Evolutionary conservation across 1,140 invertebrate genomes (phyloP), one percentile per base, ranked within the genome.

Genomic region (Drosophila nigromelanica): DNA sequence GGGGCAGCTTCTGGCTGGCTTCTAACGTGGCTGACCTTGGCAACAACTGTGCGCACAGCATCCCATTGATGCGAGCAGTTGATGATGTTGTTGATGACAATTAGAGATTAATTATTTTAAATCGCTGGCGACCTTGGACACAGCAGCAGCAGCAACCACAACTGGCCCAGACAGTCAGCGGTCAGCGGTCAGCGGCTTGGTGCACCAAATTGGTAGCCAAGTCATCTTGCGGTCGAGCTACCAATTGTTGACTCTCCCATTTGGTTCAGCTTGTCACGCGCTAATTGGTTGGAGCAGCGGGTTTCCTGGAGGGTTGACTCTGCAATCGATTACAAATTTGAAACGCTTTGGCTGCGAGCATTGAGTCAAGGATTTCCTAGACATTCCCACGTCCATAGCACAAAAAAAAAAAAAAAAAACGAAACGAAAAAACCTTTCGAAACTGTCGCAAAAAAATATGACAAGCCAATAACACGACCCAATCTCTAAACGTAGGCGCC

Each of bases 41-140:
- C 63, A 69, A 42, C 50, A 63, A 40, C 62, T 45, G 42, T 24
- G 45, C 30, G 42, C 21, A 60, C 33, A 51, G 51, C 50, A 54
- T 42, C 37, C 39, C 14, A 55, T 72, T 52, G 78, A 56, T 43
- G 33, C 27, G 21, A 42, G 69, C 30, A 0, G 33, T 10, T 35
- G 52, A 50, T 42, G 69, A 60, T 35, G 60, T 56, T 11, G 52
- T 43, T 42, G 73, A 55, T 56, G 72, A 66, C 72, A 54, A 61
- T 54, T 61, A 72, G 58, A 89, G 78, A 87, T 89, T 82, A 79
- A 87, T 79, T 76, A 76, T 89, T 87, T 89, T 67, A 70, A 78
- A 82, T 78, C 83, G 62, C 52, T 56, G 43, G 47, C 47, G 74
- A 68, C 82, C 82, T 86, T 86, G 82, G 64, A 54, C 30, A 62